Evolutionary conservation across 2,888 invertebrate species (phyloP).

Genomic region (Amphipoea lucens): DNA sequence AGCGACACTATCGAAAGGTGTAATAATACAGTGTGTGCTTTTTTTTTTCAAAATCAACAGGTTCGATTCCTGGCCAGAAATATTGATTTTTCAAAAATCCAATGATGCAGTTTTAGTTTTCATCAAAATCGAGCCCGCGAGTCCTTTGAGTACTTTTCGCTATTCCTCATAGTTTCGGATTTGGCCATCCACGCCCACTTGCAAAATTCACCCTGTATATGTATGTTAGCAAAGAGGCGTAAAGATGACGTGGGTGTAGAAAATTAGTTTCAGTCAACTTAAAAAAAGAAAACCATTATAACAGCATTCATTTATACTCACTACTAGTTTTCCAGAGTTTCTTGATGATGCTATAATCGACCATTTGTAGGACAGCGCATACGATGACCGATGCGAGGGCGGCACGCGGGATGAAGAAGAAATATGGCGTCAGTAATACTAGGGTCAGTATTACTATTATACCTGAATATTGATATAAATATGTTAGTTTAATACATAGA

Average conservation of each 20-base stretch:
- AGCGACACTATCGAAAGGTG: too few relatives aligned
- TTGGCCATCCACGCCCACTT: too few relatives aligned
- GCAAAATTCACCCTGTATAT: too few relatives aligned
- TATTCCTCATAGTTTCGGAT: too few relatives aligned
- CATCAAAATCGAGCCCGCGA: too few relatives aligned
- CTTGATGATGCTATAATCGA: slow-evolving; percentile 91
- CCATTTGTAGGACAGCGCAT: slow-evolving; percentile 94
- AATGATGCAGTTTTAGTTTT: too few relatives aligned
- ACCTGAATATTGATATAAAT: slow-evolving; percentile 80
- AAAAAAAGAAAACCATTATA: background rate
- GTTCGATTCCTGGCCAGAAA: too few relatives aligned
- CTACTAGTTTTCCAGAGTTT: slow-evolving; percentile 92
- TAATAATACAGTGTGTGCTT: too few relatives aligned
- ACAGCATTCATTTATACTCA: slow-evolving; percentile 76
- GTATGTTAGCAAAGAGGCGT: background rate
- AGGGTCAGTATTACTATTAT: slow-evolving; percentile 93
- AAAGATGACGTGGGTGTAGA: background rate
- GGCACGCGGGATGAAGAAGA: slow-evolving; percentile 93
- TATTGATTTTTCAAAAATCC: too few relatives aligned
- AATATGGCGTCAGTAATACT: slow-evolving; percentile 93
- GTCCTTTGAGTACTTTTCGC: too few relatives aligned
- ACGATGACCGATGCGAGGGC: slow-evolving; percentile 93
- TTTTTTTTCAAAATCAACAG: too few relatives aligned
- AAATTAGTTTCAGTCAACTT: background rate
- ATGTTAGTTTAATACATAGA: background rate